Evolutionary conservation across 2,888 invertebrate species (phyloP).

Genomic region (Heliconius charithonia): DNA sequence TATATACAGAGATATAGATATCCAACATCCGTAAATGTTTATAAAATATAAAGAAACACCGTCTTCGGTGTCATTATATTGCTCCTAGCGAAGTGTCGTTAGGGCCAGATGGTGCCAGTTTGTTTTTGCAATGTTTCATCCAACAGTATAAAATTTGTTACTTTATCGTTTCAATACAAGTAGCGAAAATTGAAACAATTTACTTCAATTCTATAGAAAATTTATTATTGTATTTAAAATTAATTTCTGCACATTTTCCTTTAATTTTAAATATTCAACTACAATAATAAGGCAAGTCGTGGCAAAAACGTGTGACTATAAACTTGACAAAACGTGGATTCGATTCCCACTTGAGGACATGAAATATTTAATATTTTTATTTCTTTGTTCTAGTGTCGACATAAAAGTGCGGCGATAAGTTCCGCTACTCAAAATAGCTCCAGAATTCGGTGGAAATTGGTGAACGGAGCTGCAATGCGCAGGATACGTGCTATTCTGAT

Average conservation of each 20-base stretch:
- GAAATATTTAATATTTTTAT: too few species aligned
- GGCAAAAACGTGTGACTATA: too few species aligned
- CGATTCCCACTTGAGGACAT: too few species aligned
- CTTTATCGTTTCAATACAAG: slow-evolving; percentile 62
- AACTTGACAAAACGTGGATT: too few species aligned
- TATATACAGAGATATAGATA: neutral
- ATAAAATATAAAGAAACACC: slow-evolving; percentile 58
- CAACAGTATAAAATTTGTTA: slow-evolving; percentile 68
- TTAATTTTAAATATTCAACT: too few species aligned
- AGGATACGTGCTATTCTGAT: too few species aligned
- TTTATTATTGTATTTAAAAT: neutral
- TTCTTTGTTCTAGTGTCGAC: too few species aligned
- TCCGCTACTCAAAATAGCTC: too few species aligned
- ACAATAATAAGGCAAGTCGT: too few species aligned
- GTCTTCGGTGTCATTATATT: slow-evolving; percentile 79
- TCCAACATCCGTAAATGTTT: slow-evolving; percentile 28
- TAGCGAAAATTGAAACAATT: slow-evolving; percentile 20
- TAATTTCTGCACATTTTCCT: neutral
- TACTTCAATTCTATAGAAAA: neutral
- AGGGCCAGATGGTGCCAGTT: slow-evolving; percentile 75
- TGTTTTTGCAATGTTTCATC: slow-evolving; percentile 71
- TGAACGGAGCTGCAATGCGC: too few species aligned
- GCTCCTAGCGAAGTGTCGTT: slow-evolving; percentile 81
- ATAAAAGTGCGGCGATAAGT: too few species aligned
- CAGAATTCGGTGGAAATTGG: too few species aligned